phyloP scores from a whole-genome alignment of 2,797 vertebrate genomes.

The Liasis olivaceus region DNA sequence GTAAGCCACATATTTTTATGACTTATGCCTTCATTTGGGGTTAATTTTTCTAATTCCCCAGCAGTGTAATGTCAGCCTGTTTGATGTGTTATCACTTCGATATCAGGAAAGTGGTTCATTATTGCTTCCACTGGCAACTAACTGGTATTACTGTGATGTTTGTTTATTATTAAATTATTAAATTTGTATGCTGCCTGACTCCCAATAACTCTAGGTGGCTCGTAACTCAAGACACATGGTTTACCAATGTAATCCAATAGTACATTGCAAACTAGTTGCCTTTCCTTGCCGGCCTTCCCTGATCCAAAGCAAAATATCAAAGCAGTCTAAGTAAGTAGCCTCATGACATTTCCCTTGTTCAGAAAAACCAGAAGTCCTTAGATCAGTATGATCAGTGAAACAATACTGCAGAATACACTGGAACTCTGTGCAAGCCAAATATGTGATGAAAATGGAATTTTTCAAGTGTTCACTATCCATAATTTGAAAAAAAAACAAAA shows the following conservation, averaged over 20 bases:
- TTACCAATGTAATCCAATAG: neutral
- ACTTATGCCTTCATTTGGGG: neutral
- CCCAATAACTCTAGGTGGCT: neutral
- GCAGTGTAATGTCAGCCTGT: neutral
- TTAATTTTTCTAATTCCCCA: neutral
- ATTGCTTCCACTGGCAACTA: neutral
- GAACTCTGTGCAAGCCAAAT: neutral
- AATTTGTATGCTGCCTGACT: neutral
- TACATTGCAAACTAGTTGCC: neutral
- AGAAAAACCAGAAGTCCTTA: neutral
- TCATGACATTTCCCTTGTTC: neutral
- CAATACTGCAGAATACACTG: neutral
- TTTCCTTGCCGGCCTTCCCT: neutral
- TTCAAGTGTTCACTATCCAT: neutral
- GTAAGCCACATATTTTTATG: neutral
- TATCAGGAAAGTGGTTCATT: neutral
- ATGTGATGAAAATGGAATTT: neutral
- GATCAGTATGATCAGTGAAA: neutral
- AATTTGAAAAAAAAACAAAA: neutral
- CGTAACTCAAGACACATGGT: neutral
- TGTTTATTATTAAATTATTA: neutral
- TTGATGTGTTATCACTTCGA: no score
- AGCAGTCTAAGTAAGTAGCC: neutral
- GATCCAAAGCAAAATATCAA: neutral
- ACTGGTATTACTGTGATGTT: neutral